These are phyloP conservation scores for Ophthalmolycus amberensis DNA, from an alignment of 2,113 vertebrate genomes.

Conservation along the genomic window DNA sequence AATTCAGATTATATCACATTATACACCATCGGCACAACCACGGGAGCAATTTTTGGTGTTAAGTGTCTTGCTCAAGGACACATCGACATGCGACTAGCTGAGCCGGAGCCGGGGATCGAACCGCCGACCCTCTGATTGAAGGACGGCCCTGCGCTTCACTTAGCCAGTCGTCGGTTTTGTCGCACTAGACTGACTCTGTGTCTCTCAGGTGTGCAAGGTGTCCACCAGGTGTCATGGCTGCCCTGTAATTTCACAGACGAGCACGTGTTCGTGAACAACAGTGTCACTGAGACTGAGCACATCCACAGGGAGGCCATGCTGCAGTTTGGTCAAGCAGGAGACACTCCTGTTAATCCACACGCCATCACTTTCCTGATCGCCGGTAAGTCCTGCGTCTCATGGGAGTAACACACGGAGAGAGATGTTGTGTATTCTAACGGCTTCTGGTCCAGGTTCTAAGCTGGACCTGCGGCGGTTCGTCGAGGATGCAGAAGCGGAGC, in stretches of 20 bases:
- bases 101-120: too few species aligned
- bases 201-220: slow-evolving; percentile 49
- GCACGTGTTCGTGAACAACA: slow-evolving; percentile 30
- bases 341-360: slow-evolving; percentile 67
- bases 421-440: background rate
- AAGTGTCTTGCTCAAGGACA: too few species aligned
- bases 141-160: too few species aligned
- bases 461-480: slow-evolving; percentile 72
- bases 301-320: slow-evolving; percentile 69
- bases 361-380: slow-evolving; percentile 79
- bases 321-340: slow-evolving; percentile 80
- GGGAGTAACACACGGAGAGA: too few species aligned
- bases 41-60: too few species aligned
- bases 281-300: slow-evolving; percentile 52
- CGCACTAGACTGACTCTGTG: background rate
- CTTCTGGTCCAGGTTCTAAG: slow-evolving; percentile 65
- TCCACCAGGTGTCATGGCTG: slow-evolving; percentile 71
- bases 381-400: slow-evolving; percentile 52
- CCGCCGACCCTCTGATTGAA: too few species aligned
- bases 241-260: slow-evolving; percentile 81
- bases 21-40: too few species aligned
- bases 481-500: slow-evolving; percentile 44
- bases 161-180: too few species aligned
- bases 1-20: too few species aligned
- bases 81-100: too few species aligned